Evolutionary conservation across 2,888 invertebrate species (phyloP).

Genomic region (Shargacucullia verbasci): DNA sequence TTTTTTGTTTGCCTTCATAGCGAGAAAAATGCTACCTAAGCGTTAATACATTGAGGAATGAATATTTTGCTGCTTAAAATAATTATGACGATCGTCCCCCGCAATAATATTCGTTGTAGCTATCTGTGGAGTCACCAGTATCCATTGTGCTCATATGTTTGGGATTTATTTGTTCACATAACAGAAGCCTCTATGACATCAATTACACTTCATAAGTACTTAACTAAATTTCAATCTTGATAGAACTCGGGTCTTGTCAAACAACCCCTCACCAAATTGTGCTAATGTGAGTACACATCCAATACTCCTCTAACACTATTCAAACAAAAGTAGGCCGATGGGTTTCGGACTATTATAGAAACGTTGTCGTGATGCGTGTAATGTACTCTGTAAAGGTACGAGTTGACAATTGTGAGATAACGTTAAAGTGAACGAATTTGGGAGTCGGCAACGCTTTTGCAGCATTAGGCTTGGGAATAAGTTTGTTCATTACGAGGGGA

Average conservation of each 20-base stretch:
- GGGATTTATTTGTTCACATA: conserved; percentile 2
- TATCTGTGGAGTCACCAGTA: too few species aligned
- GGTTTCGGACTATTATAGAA: conserved; percentile 74
- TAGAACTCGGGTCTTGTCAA: conserved; percentile 79
- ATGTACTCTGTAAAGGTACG: conserved; percentile 60
- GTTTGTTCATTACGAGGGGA: conserved; percentile 87
- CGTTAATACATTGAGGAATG: too few species aligned
- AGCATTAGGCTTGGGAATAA: conserved; percentile 85
- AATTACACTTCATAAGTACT: conserved; percentile 59
- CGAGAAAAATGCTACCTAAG: too few species aligned
- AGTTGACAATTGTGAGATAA: conserved; percentile 81
- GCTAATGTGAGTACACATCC: conserved; percentile 78
- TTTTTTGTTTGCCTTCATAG: too few species aligned
- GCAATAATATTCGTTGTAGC: too few species aligned
- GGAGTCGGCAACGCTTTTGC: conserved; percentile 75
- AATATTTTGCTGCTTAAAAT: too few species aligned
- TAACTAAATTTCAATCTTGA: conserved; percentile 67
- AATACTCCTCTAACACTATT: conserved; percentile 78
- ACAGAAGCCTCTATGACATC: conserved; percentile 54
- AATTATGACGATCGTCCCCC: too few species aligned
- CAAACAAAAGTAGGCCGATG: conserved; percentile 84
- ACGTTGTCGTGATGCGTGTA: conserved; percentile 68
- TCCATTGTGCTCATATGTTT: background rate
- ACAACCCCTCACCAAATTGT: conserved; percentile 77
- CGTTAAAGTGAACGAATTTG: conserved; percentile 79